Base-by-base conservation (phyloP, 2,888 invertebrate species). In the Lepeophtheirus nordmannii region DNA sequence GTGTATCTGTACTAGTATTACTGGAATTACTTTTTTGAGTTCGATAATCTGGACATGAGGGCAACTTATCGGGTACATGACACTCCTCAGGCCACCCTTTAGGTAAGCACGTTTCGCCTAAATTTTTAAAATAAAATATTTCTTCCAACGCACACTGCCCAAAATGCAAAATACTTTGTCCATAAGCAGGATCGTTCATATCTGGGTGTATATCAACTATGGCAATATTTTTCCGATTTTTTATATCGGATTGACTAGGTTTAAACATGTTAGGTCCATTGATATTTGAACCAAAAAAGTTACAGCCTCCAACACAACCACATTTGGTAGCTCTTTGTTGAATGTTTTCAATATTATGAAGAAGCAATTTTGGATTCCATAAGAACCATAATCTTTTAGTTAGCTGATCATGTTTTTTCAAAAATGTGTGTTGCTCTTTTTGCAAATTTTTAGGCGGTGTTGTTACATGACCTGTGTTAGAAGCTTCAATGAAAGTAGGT, bases 271-370 rank as follows among this genome's bases (percentile, higher is more conserved):
- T 83, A 12, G 83, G 78, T 0, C 94, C 96, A 74, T 93, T 92
- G 72, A 83, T 82, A 75, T 94, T 94, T 66, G 82, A 84, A 1
- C 94, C 97, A 74, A 97, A 97, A 78, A 98, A 98, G 12, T 81
- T 81, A 73, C 93, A 94, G 0, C 94, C 94, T 2, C 97, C 97
- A 39, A 87, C 86, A 75, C 97, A 98, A 0, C 96, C 97, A 74
- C 97, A 98, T 56, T 63, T 63, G 14, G 38, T 40, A 17, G 53
- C 53, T 46, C 53, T 46, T 46, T 5, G 8, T 17, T 46, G 14
- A 14, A 46, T n/a, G 30, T 7, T 30, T 14, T 46, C 53, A n/a
- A 17, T 14, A 39, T 39, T 60, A 22, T 74, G 73, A 39, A 67
- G 70, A 62, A 74, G 75, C 59, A 76, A 75, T 70, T 85, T 84